Conservation (phyloP, 2,888 invertebrate species). For the Arrhopalites spinosus region DNA sequence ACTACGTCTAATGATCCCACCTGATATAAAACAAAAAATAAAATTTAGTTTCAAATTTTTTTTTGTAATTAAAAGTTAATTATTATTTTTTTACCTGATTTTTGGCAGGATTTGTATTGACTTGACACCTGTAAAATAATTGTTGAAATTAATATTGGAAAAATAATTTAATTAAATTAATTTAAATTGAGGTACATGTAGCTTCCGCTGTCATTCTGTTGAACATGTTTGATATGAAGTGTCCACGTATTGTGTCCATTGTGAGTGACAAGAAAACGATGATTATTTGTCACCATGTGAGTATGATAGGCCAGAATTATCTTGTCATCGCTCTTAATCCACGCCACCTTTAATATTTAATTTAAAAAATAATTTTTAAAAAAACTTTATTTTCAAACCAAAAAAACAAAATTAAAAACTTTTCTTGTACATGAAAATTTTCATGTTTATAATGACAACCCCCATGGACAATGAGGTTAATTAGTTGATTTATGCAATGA, state of each 20-base stretch:
- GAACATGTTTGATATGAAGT: conserved; percentile 85
- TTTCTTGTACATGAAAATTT: no score
- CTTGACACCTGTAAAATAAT: conserved; percentile 74
- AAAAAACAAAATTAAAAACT: no score
- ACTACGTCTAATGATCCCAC: conserved; percentile 58
- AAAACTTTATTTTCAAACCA: no score
- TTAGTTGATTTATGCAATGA: no score
- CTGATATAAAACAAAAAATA: no score
- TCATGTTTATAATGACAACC: no score
- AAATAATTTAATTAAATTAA: no score
- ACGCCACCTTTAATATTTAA: conserved; percentile 74
- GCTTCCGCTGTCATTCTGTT: conserved; percentile 87
- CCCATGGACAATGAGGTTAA: no score
- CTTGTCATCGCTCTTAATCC: conserved; percentile 90
- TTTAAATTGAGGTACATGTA: conserved; percentile 77
- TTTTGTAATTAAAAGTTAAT: no score
- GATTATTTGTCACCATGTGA: conserved; percentile 86
- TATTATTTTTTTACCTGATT: conserved; percentile 23
- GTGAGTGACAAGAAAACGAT: conserved; percentile 83
- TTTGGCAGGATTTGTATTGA: conserved; percentile 24
- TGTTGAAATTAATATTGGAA: no score
- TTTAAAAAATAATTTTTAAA: no score
- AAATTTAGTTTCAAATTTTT: conserved; percentile 15
- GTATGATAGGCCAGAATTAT: conserved; percentile 87
- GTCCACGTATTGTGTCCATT: conserved; percentile 94